Percentiles rank a stretch among this genome's conserved stretches.
phyloP scores from a whole-genome alignment of 2,113 vertebrate genomes.

The Urocolius indicus region DNA sequence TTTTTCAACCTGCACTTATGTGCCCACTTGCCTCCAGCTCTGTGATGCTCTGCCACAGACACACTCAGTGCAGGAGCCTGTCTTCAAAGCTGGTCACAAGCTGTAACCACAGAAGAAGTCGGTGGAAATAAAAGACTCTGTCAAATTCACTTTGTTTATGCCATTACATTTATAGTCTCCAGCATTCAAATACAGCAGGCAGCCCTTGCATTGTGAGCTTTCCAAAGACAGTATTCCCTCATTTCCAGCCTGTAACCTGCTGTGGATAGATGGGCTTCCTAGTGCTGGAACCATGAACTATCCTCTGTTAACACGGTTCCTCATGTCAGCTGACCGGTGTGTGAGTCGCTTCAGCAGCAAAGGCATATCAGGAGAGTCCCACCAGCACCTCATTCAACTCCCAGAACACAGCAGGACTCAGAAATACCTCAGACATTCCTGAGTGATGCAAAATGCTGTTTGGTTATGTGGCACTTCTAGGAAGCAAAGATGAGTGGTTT shows the following conservation, averaged over 20 bases:
- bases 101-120: not conserved
- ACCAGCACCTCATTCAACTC: fast-evolving
- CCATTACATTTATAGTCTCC: not conserved
- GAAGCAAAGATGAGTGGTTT: not conserved
- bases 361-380: not conserved
- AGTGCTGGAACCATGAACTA: not conserved
- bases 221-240: not conserved
- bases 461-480: not conserved
- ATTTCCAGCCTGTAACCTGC: not conserved
- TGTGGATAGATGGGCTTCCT: not conserved
- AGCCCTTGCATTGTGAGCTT: not conserved
- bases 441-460: not conserved
- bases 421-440: not conserved
- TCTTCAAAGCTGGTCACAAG: not conserved
- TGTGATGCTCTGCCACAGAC: not conserved
- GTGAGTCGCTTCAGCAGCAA: not conserved
- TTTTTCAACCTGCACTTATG: not conserved
- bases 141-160: not conserved
- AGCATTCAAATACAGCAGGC: not conserved
- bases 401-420: not conserved
- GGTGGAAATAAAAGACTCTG: not conserved
- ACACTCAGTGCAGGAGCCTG: fast-evolving
- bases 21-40: not conserved
- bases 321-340: not conserved
- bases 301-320: not conserved